Conservation (phyloP, 2,113 vertebrate species). For the Craseonycteris thonglongyai region DNA sequence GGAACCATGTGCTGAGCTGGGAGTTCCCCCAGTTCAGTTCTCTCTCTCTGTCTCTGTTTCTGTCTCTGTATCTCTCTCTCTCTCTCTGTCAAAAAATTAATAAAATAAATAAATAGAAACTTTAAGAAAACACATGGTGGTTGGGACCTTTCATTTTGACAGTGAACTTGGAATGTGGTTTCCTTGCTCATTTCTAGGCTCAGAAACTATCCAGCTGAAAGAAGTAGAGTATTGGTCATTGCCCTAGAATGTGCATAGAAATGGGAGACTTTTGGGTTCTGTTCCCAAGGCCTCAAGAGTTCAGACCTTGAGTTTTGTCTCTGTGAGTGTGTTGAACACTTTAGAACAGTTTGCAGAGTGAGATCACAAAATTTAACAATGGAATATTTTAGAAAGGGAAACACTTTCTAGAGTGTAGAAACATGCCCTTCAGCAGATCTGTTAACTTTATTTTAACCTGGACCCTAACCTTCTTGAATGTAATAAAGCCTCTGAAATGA, state of each 20-base stretch:
- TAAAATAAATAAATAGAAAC: too few species aligned
- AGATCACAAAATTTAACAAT: conserved; percentile 14
- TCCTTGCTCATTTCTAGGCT: background rate
- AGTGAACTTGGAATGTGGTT: background rate
- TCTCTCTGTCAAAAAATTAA: too few species aligned
- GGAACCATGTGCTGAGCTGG: too few species aligned
- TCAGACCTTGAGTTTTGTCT: background rate
- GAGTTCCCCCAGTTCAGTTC: too few species aligned
- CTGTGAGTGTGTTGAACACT: background rate
- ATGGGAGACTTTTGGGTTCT: background rate
- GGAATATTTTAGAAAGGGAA: conserved; percentile 14
- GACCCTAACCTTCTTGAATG: conserved; percentile 36
- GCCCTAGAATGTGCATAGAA: background rate
- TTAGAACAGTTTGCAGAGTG: background rate
- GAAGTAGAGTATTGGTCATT: background rate
- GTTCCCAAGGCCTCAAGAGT: background rate
- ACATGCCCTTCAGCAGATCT: conserved; percentile 50
- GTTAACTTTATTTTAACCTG: conserved; percentile 58
- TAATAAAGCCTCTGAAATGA: conserved; percentile 48
- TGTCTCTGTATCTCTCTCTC: too few species aligned
- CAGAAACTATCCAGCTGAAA: background rate
- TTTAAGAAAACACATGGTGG: background rate
- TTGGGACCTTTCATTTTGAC: background rate
- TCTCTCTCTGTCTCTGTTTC: too few species aligned
- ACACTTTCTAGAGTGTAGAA: conserved; percentile 31